phyloP scores from a whole-genome alignment of 2,888 invertebrate genomes.

The Marronus borbonicus region DNA sequence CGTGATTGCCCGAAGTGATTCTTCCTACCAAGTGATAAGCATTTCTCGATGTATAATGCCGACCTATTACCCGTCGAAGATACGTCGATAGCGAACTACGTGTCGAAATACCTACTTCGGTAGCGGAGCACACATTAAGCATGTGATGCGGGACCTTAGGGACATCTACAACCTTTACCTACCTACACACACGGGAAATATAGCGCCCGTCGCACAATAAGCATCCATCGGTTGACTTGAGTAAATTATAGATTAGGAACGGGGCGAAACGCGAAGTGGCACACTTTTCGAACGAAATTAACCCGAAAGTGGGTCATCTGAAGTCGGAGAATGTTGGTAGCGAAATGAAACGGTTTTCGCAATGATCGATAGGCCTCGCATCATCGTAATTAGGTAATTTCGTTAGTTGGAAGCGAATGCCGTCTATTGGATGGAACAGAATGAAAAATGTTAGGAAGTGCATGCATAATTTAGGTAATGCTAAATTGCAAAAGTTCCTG shows the following conservation, averaged over 20 bases:
- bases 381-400: slow-evolving; percentile 6
- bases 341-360: neutral
- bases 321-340: neutral
- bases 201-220: no score
- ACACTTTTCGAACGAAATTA: neutral
- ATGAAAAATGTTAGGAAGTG: neutral
- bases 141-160: slow-evolving; percentile 5
- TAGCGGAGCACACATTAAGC: neutral
- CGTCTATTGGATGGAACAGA: slow-evolving; percentile 1
- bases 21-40: neutral
- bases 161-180: neutral
- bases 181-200: slow-evolving; percentile 5
- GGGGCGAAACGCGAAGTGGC: neutral
- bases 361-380: neutral
- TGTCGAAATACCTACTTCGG: neutral
- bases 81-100: slow-evolving; percentile 5
- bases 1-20: slow-evolving; percentile 14
- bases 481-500: neutral
- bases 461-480: neutral
- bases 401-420: neutral
- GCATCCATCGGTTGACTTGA: slow-evolving; percentile 10
- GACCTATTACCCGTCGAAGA: slow-evolving; percentile 18
- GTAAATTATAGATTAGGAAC: slow-evolving; percentile 31
- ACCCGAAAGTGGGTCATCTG: neutral
- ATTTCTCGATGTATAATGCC: slow-evolving; percentile 9